A percentile compares a stretch with the other conserved stretches of the same genome.
Conservation (phyloP, 2,113 vertebrate genomes). For the Buteo buteo region DNA sequence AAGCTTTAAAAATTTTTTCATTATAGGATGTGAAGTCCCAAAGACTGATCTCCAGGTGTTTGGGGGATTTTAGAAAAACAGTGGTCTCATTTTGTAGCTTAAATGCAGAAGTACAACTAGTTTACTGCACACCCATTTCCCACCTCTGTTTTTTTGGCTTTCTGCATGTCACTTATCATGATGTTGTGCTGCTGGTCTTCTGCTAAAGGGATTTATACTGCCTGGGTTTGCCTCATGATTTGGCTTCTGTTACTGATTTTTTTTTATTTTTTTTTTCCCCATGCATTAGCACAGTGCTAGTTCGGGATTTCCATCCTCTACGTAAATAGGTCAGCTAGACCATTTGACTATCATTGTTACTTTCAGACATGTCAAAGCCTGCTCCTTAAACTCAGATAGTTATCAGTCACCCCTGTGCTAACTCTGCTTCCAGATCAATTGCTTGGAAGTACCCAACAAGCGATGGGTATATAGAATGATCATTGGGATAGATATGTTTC, state of each 20-base stretch:
- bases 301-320: neutral
- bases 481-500: neutral
- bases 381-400: neutral
- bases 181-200: neutral
- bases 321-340: accelerated
- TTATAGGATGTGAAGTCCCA: neutral
- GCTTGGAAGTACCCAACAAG: neutral
- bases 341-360: neutral
- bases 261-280: neutral
- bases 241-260: neutral
- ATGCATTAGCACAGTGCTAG: neutral
- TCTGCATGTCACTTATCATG: neutral
- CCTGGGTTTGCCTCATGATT: neutral
- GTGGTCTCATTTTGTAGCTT: neutral
- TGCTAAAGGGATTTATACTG: neutral
- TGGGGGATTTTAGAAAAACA: neutral
- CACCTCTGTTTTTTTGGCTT: neutral
- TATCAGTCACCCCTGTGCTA: neutral
- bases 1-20: neutral
- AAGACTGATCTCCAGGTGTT: neutral
- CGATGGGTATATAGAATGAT: neutral
- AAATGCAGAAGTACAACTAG: neutral
- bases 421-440: neutral
- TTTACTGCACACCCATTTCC: neutral
- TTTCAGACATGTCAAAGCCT: neutral